Conservation (phyloP, 2,113 vertebrate genomes). For the Struthidea cinerea region DNA sequence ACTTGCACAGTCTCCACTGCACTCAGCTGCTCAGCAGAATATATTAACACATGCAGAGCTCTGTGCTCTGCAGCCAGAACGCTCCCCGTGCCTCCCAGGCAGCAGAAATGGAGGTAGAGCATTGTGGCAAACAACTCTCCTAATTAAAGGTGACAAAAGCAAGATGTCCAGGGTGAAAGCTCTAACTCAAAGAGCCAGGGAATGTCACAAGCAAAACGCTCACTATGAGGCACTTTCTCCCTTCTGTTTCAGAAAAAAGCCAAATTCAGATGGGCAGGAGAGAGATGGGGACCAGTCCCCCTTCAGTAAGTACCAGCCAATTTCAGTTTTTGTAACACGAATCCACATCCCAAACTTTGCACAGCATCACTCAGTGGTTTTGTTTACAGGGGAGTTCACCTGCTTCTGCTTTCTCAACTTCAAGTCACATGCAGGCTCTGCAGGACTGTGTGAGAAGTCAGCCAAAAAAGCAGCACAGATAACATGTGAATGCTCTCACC, state of each 20-base stretch:
- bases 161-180: neutral
- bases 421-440: neutral
- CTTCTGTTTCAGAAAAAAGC: neutral
- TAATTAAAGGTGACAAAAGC: neutral
- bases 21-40: slow-evolving; percentile 24
- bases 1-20: neutral
- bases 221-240: neutral
- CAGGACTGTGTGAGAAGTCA: neutral
- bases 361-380: neutral
- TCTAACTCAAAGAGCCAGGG: neutral
- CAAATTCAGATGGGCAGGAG: neutral
- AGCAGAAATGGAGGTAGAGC: neutral
- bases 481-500: neutral
- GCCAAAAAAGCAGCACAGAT: neutral
- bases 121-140: neutral
- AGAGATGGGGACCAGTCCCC: neutral
- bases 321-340: neutral
- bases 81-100: neutral
- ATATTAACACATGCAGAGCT: neutral
- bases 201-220: neutral
- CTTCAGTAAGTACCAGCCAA: neutral
- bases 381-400: neutral
- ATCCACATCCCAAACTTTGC: neutral
- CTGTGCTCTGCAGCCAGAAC: neutral
- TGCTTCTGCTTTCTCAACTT: neutral